Evolutionary conservation across 2,888 invertebrate genomes (phyloP).

Genomic region (Hanleya hanleyi): DNA sequence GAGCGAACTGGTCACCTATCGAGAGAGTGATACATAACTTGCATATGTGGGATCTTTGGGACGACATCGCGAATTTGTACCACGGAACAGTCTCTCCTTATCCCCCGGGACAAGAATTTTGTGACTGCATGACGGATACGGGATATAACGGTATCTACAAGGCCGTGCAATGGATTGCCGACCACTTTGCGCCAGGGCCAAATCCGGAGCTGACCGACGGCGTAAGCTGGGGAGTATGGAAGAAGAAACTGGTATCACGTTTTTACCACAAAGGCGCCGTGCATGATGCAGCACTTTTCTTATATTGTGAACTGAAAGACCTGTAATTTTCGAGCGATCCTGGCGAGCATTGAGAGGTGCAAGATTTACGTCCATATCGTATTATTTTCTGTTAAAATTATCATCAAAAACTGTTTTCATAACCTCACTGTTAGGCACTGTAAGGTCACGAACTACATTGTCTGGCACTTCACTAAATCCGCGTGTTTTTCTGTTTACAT

Average conservation of each 20-base stretch:
- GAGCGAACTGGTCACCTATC: slow-evolving; percentile 58
- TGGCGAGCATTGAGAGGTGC: no score
- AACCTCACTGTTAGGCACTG: no score
- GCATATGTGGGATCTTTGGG: slow-evolving; percentile 60
- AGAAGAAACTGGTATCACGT: slow-evolving; percentile 48
- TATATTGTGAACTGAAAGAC: no score
- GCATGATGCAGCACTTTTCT: no score
- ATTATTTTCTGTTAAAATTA: no score
- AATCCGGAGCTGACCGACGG: slow-evolving; percentile 59
- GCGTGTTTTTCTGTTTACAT: no score
- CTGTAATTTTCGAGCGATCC: no score
- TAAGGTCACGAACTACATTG: no score
- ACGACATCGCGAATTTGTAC: slow-evolving; percentile 29
- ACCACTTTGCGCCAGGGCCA: slow-evolving; percentile 58
- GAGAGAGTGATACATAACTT: slow-evolving; percentile 59
- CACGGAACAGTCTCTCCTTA: slow-evolving; percentile 32
- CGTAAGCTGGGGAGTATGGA: slow-evolving; percentile 55
- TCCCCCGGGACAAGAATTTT: slow-evolving; percentile 42
- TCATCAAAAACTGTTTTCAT: no score
- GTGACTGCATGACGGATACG: slow-evolving; percentile 49
- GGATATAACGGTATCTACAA: slow-evolving; percentile 51
- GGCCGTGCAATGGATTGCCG: slow-evolving; percentile 54
- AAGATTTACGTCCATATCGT: no score
- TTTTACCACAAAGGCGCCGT: no score
- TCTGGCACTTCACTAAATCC: no score